These are phyloP conservation scores for Sebastes iracundus DNA, from an alignment of 2,797 vertebrate species.

Conservation along the genomic window DNA sequence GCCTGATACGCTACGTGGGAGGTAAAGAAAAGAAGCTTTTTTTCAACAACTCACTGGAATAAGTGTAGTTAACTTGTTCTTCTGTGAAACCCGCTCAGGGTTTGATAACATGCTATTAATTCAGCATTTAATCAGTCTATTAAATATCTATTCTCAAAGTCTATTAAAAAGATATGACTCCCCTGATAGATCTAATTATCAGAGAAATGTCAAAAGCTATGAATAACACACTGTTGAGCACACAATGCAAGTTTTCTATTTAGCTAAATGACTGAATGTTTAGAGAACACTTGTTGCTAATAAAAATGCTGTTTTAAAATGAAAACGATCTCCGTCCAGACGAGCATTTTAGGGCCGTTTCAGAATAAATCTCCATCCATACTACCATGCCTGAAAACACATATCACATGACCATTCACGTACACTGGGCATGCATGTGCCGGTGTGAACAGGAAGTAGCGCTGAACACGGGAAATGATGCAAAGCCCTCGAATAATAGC, in stretches of 20 bases:
- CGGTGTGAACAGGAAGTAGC: not conserved
- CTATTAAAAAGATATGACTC: not conserved
- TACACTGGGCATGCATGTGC: too few species aligned
- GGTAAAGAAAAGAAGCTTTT: not conserved
- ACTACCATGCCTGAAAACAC: too few species aligned
- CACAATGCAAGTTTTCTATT: not conserved
- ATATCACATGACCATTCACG: too few species aligned
- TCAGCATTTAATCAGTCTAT: not conserved
- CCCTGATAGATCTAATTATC: not conserved
- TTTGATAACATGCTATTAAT: not conserved
- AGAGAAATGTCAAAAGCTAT: not conserved
- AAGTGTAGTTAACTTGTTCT: not conserved
- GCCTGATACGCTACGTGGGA: too few species aligned
- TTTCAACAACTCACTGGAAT: not conserved
- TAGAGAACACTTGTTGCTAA: not conserved
- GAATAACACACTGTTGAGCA: not conserved
- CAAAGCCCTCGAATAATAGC: not conserved
- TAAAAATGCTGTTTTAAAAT: not conserved
- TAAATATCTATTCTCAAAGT: too few species aligned
- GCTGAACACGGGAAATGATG: not conserved
- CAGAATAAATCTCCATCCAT: too few species aligned
- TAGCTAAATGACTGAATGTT: not conserved
- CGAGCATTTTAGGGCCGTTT: too few species aligned
- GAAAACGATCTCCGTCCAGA: not conserved
- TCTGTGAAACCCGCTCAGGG: too few species aligned